Evolutionary conservation across 1,140 invertebrate genomes (phyloP), one percentile per base, ranked within the genome.

Genomic region (Drosophila bifasciata): DNA sequence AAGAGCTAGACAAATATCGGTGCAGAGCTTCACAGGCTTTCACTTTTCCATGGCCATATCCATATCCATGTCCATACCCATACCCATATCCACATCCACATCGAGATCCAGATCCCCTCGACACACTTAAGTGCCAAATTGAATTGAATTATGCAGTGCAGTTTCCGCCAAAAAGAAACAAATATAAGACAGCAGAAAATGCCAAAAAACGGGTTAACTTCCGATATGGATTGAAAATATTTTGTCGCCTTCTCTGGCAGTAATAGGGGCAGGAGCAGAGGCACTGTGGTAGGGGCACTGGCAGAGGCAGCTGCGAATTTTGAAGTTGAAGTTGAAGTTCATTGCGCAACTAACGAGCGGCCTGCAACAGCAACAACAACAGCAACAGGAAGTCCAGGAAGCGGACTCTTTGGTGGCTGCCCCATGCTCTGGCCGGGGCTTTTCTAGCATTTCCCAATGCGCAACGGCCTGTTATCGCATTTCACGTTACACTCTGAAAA

Each of bases 401-500:
- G 74, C 88, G 44, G 44, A 50, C 67, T 56, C 52, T 53, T 58
- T 51, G 49, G 46, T 46, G 57, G 39, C 49, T 67, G 46, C 32
- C 32, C 21, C 45, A 21, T 41, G 15, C 48, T 51, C 17, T 39
- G 46, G 36, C 56, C 60, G 44, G 40, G 48, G 41, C 36, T 74
- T 81, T 81, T 83, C 79, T 58, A 75, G 66, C 63, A 69, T 81
- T 81, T 81, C 61, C 59, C 74, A 75, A 88, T 64, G 60, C 56
- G 81, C 81, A 69, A 45, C 70, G 45, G 66, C 55, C 70, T 88
- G 83, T 88, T 88, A 88, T 78, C 83, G 83, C 69, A 88, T 74
- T 85, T 86, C 46, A 56, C 83, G 81, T 88, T 86, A 88, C 77
- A 86, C 78, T 88, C 77, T 88, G 59, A 86, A 86, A 78, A 86